These are phyloP conservation scores for Nettapus auritus DNA, from an alignment of 2,113 vertebrate species.

Conservation along the genomic window DNA sequence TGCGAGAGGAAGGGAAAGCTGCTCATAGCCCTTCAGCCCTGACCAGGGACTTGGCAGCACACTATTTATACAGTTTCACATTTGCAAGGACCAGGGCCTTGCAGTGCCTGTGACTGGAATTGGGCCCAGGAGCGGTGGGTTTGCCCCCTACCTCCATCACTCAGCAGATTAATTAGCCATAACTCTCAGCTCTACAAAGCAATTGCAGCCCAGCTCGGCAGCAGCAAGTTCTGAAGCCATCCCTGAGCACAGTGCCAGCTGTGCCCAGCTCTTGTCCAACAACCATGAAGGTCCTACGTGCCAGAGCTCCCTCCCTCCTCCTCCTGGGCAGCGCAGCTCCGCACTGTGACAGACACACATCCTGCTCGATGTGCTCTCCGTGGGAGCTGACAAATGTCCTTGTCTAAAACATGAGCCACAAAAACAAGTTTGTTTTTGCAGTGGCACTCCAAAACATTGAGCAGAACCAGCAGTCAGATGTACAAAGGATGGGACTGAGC, in stretches of 20 bases:
- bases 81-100: neutral
- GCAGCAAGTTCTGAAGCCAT: neutral
- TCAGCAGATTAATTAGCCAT: slow-evolving; percentile 28
- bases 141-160: neutral
- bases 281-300: neutral
- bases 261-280: neutral
- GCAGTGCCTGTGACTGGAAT: neutral
- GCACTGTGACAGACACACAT: neutral
- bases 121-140: neutral
- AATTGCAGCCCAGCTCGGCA: neutral
- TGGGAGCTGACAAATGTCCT: neutral
- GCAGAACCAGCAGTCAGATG: neutral
- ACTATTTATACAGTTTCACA: neutral
- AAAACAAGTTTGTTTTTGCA: neutral
- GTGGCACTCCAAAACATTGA: neutral
- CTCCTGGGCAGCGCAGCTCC: neutral
- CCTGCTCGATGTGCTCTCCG: neutral
- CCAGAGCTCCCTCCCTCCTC: neutral
- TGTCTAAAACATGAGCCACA: neutral
- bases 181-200: neutral
- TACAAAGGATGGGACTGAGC: neutral
- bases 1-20: neutral
- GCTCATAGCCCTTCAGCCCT: neutral
- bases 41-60: rapidly evolving
- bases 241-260: neutral